phyloP scores from a whole-genome alignment of 2,113 vertebrate genomes.

The Actenoides lindsayi region DNA sequence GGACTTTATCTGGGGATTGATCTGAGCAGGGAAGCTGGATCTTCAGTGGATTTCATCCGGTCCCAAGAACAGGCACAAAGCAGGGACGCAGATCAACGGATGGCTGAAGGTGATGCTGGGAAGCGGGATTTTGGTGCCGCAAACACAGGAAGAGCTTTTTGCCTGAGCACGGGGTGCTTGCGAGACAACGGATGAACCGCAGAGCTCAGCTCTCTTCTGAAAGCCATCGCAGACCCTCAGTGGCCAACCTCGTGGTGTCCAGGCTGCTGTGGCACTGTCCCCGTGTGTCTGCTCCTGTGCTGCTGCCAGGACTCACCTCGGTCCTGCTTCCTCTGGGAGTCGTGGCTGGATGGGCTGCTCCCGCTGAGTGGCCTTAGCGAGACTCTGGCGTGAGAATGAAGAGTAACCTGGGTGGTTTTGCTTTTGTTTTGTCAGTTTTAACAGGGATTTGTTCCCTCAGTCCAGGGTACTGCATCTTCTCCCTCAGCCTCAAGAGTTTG shows the following conservation, averaged over 20 bases:
- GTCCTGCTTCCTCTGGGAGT: not conserved
- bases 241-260: not conserved
- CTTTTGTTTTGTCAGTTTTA: not conserved
- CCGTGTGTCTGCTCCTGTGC: not conserved
- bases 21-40: not conserved
- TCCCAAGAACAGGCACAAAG: not conserved
- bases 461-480: not conserved
- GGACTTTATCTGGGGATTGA: not conserved
- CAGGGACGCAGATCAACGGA: not conserved
- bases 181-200: not conserved
- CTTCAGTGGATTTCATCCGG: not conserved
- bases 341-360: not conserved
- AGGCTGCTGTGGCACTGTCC: not conserved
- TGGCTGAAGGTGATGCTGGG: not conserved
- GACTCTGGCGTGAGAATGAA: not conserved
- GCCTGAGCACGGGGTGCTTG: not conserved
- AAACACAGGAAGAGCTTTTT: not conserved
- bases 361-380: not conserved
- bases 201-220: not conserved
- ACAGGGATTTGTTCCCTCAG: not conserved
- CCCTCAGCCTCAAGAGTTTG: fast-evolving
- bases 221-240: fast-evolving
- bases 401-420: not conserved
- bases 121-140: not conserved
- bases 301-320: fast-evolving